These are phyloP conservation scores for Antedon mediterranea DNA, from an alignment of 53 echinoderm and acorn worm species.

Conservation along the genomic window DNA sequence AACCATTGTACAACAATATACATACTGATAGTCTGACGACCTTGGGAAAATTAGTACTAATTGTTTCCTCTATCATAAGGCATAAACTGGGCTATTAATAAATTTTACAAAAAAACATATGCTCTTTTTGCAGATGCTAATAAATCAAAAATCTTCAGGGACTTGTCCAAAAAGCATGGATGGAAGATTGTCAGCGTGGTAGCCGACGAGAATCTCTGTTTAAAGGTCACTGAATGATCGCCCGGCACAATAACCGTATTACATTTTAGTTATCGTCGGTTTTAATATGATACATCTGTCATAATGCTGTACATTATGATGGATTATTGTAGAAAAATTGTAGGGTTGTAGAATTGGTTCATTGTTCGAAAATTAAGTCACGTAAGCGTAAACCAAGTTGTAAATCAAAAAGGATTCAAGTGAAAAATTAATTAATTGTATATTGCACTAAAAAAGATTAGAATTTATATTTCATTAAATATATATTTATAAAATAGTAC, in stretches of 20 bases:
- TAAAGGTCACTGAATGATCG: background rate
- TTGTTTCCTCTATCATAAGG: too few relatives aligned
- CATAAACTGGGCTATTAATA: background rate
- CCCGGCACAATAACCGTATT: background rate
- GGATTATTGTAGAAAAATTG: background rate
- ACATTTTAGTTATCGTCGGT: background rate
- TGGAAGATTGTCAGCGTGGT: background rate
- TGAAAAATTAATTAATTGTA: background rate
- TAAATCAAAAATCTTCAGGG: background rate
- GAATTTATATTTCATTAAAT: too few relatives aligned
- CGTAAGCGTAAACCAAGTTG: background rate
- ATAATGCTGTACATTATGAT: background rate
- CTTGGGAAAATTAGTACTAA: too few relatives aligned
- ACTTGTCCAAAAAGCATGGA: background rate
- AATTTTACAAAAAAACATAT: background rate
- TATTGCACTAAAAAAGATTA: too few relatives aligned
- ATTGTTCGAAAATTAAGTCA: background rate
- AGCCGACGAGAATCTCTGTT: background rate
- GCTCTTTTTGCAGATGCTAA: background rate
- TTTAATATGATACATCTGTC: background rate
- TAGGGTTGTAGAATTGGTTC: background rate
- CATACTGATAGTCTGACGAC: too few relatives aligned
- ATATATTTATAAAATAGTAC: too few relatives aligned
- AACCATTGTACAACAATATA: too few relatives aligned
- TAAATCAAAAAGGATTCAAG: background rate